Evolutionary conservation across 2,888 invertebrate genomes (phyloP).

Genomic region (Caenorhabditis afra): DNA sequence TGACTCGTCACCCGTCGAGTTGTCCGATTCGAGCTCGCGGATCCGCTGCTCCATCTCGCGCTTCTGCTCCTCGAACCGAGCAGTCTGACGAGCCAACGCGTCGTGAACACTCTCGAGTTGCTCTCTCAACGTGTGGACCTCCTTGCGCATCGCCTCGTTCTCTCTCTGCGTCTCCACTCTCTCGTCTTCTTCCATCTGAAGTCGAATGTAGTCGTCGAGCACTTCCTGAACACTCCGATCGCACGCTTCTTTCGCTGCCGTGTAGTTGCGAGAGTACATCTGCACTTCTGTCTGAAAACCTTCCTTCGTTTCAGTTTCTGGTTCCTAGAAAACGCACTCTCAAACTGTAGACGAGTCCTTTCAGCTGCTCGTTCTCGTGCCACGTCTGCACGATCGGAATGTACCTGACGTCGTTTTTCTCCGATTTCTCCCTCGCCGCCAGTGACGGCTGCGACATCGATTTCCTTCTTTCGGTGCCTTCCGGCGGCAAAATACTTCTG

Average conservation of each 20-base stretch:
- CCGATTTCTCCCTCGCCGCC: slow-evolving; percentile 7
- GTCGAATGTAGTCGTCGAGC: slow-evolving; percentile 46
- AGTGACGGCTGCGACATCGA: slow-evolving; percentile 43
- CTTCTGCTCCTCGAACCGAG: slow-evolving; percentile 19
- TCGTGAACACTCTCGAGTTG: slow-evolving; percentile 9
- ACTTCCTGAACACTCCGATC: slow-evolving; percentile 46
- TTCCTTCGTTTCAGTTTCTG: not conserved
- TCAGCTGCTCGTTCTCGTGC: slow-evolving; percentile 51
- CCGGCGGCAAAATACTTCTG: slow-evolving; percentile 9
- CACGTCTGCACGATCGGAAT: slow-evolving; percentile 57
- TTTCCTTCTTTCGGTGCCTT: slow-evolving; percentile 2
- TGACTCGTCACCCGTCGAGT: slow-evolving; percentile 31
- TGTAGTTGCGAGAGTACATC: slow-evolving; percentile 31
- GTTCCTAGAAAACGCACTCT: slow-evolving; percentile 16
- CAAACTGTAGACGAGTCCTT: slow-evolving; percentile 40
- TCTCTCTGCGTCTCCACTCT: slow-evolving; percentile 6
- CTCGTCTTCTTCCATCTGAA: slow-evolving; percentile 38
- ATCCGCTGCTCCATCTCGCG: slow-evolving; percentile 23
- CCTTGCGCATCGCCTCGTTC: slow-evolving; percentile 3
- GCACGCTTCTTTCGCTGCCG: slow-evolving; percentile 35
- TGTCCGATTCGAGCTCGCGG: slow-evolving; percentile 31
- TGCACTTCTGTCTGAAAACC: slow-evolving; percentile 44
- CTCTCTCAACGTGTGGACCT: slow-evolving; percentile 3
- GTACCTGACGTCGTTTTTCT: slow-evolving; percentile 14
- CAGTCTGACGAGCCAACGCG: slow-evolving; percentile 3